Conservation (phyloP, 2,113 vertebrate species). For the Climacteris rufus region DNA sequence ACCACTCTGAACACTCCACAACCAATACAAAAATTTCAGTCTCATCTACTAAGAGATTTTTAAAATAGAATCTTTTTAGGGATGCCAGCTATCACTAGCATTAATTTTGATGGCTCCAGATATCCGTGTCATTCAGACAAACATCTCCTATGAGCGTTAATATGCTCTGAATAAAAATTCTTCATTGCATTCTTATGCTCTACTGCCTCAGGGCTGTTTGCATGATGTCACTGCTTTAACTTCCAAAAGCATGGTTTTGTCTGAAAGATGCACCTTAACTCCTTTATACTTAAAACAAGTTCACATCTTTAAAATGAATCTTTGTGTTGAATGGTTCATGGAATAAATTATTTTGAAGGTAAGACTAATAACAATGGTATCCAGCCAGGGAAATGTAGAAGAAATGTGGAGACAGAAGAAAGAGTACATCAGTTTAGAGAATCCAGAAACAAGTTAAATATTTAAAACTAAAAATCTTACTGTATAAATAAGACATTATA, state of each 20-base stretch:
- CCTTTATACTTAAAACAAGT: not conserved
- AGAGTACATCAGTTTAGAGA: not conserved
- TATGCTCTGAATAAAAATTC: not conserved
- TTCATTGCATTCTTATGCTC: not conserved
- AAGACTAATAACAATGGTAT: not conserved
- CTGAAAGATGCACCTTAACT: not conserved
- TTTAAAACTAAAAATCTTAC: constrained; percentile 44
- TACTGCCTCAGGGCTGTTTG: not conserved
- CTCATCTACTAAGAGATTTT: not conserved
- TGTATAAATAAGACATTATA: constrained; percentile 26
- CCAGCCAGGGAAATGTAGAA: not conserved
- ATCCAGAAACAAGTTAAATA: constrained; percentile 50
- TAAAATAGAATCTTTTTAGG: not conserved
- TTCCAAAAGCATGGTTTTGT: not conserved
- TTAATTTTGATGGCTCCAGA: not conserved
- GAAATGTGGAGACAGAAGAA: not conserved
- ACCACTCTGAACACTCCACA: not conserved
- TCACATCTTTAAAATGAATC: not conserved
- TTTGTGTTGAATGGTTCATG: not conserved
- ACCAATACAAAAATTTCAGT: not conserved
- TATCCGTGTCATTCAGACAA: not conserved
- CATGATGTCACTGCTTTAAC: not conserved
- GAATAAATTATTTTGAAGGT: constrained; percentile 19
- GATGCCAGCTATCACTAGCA: not conserved
- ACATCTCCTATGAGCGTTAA: not conserved